Conservation (phyloP, 1,140 invertebrate species). For the Trypoxylus dichotomus region DNA sequence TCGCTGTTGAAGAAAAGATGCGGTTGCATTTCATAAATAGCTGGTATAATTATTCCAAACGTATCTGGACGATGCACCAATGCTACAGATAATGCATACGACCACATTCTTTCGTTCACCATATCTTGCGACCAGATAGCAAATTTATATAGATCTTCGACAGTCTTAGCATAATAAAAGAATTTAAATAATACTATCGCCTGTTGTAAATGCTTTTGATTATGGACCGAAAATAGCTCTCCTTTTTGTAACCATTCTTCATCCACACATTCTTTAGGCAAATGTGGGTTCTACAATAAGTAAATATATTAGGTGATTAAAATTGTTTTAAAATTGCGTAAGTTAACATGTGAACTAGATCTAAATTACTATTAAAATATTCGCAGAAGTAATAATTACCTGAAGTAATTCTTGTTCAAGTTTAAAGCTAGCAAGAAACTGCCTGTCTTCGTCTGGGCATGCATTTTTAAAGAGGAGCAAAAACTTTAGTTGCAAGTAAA, state of each 20-base stretch:
- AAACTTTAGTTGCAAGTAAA: no score
- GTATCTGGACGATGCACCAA: constrained; percentile 64
- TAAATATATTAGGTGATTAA: not conserved
- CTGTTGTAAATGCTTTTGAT: constrained; percentile 60
- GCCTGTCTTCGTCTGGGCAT: not conserved
- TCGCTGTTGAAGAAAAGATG: constrained; percentile 64
- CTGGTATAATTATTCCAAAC: constrained; percentile 62
- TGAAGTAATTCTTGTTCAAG: not conserved
- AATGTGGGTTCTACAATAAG: not conserved
- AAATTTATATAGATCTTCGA: constrained; percentile 60
- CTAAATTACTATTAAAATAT: no score
- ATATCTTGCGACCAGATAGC: constrained; percentile 65
- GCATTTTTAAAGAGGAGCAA: no score
- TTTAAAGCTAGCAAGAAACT: not conserved
- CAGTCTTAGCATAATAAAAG: constrained; percentile 69
- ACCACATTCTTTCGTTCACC: constrained; percentile 66
- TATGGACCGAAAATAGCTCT: constrained; percentile 54
- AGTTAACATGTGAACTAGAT: no score
- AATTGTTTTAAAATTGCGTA: no score
- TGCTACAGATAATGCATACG: constrained; percentile 63
- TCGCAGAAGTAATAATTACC: not conserved
- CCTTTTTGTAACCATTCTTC: constrained; percentile 32
- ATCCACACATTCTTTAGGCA: not conserved
- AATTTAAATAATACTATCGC: constrained; percentile 66
- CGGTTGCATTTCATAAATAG: constrained; percentile 70